Evolutionary conservation across 1,140 invertebrate genomes (phyloP), one percentile per base, ranked within the genome.

Genomic region (Probaryconus sp.): DNA sequence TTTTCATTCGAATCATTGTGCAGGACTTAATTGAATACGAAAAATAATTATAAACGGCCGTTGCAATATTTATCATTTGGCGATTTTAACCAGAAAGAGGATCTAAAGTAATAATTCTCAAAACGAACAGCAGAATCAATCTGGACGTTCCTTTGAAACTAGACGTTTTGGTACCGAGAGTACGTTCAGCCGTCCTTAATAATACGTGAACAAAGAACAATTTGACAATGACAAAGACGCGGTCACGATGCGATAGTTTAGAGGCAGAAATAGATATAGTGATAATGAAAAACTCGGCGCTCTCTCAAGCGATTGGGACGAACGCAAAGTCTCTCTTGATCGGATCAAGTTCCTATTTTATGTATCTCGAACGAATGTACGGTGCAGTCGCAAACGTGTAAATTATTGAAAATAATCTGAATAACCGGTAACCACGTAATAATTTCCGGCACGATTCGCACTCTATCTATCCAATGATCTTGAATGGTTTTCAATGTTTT

Each of bases 321-420:
- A 47, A 4, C 51, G 64, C 38, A 56, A 42, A 69, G 58, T 75
- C 58, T 75, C 60, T 69, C 72, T 74, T 68, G 48, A 76, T 76
- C 72, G 72, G 65, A 76, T 76, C 72, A 71, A 76, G 65, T 76
- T 76, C 60, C 65, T 76, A 76, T 70, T 67, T 70, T 70, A 64
- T 67, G 61, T 70, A 65, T 70, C 55, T 69, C 33, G 58, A 74
- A 74, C 56, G 71, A 26, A 74, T 74, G 56, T 63, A 58, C 63
- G 56, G 58, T 45, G 71, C 35, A 38, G 42, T 63, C 50, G 63
- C 53, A 53, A 56, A 68, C 42, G 48, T 67, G 71, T 68, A 68
- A 63, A 68, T 63, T 63, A 56, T 37, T 17, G 16, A 55, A 50
- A 48, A 45, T 55, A 30, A 51, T 6, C 21, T n/a, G n/a, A 11